Base-by-base conservation (phyloP, 2,888 invertebrate species). In the Galerucella nymphaeae region DNA sequence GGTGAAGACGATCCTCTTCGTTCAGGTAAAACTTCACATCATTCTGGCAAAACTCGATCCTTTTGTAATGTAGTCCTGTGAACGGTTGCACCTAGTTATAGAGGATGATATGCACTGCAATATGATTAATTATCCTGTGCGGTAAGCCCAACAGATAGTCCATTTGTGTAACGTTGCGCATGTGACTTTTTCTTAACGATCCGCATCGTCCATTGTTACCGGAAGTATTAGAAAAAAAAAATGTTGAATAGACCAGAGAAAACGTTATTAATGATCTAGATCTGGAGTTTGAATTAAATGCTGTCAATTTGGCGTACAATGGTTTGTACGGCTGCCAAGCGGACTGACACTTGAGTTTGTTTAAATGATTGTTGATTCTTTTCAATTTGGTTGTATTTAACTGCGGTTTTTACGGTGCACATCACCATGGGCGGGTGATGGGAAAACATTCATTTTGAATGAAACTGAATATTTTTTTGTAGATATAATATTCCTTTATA, bases 221-320 rank as follows among this genome's bases (percentile, higher is more conserved):
- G 80, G 80, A 81, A 80, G 79, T 78, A 80, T 84, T 83, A 84
- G 83, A 80, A 80, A 82, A 82, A 81, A 82, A 81, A 77, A 75
- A 67, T n/a, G 58, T 75, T 83, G 83, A 84, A 83, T 83, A 79
- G 82, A 75, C 62, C 77, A 76, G 77, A 76, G 79, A 82, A 84
- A 84, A 83, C 84, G 83, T 86, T 85, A 86, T 86, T 85, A 85
- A 85, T 86, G 85, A 86, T 85, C 83, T 81, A 82, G 84, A 83
- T 83, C 83, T 82, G 80, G 81, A 82, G 78, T 80, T 79, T 79
- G 80, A 79, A 81, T 82, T 82, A 81, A 82, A 80, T 77, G 78
- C 76, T 73, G 76, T 74, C 78, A 71, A 77, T 76, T 76, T 74
- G 71, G 55, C 66, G 61, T n/a, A 77, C 74, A 76, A 76, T 74